These are phyloP conservation scores for Cyrtorhinus lividipennis DNA, from an alignment of 1,140 invertebrate genomes.

Conservation along the genomic window DNA sequence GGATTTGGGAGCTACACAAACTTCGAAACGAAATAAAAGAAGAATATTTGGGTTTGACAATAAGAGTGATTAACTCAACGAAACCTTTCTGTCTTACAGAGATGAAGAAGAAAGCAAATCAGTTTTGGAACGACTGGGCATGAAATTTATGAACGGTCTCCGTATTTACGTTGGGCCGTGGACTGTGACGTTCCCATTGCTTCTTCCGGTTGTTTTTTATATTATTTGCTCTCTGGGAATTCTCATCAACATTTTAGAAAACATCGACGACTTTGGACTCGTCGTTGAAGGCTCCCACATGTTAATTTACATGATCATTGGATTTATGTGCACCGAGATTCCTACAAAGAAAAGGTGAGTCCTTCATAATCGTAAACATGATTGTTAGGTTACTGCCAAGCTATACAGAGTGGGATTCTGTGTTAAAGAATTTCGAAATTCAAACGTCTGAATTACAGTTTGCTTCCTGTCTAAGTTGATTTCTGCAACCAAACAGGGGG, in stretches of 20 bases:
- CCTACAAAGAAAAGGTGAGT: not conserved
- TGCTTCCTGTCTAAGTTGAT: no score
- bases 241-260: not conserved
- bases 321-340: not conserved
- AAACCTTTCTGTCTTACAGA: no score
- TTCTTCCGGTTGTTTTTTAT: not conserved
- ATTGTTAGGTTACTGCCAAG: no score
- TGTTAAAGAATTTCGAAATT: no score
- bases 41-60: no score
- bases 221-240: not conserved
- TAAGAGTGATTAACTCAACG: no score
- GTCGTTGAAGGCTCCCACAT: not conserved
- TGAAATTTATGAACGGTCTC: not conserved
- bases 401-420: no score
- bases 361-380: no score
- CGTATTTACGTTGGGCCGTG: not conserved
- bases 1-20: no score
- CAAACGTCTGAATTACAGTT: no score
- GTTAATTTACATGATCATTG: constrained; percentile 1
- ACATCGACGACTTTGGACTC: not conserved
- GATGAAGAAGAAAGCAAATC: not conserved
- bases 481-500: no score
- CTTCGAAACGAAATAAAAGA: no score
- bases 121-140: not conserved
- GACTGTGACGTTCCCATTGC: not conserved